Conservation (phyloP, 2,113 vertebrate species). For the Nyctereutes procyonoides region DNA sequence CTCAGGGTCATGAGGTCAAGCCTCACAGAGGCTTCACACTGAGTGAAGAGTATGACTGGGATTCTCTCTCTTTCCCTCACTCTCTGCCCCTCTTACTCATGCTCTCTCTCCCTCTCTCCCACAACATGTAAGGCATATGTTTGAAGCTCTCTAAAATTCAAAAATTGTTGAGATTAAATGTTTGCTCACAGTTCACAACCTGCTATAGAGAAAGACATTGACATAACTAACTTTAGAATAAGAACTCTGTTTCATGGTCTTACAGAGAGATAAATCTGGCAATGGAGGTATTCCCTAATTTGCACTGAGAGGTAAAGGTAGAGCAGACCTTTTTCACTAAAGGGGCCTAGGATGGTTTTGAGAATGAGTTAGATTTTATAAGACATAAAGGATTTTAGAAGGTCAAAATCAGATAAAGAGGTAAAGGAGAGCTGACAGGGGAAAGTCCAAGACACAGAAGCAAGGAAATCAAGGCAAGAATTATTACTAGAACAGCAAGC, state of each 20-base stretch:
- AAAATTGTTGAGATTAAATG: not conserved
- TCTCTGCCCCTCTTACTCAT: too few relatives aligned
- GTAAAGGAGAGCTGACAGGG: not conserved
- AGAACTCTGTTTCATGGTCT: not conserved
- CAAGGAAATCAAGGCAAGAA: not conserved
- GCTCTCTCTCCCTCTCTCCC: not conserved
- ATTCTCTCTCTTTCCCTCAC: not conserved
- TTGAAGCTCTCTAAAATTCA: not conserved
- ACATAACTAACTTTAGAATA: not conserved
- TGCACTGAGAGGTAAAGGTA: not conserved
- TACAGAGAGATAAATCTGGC: not conserved
- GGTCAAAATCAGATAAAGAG: not conserved
- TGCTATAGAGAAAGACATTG: not conserved
- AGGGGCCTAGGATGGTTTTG: not conserved
- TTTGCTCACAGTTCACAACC: not conserved
- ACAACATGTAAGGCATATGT: not conserved
- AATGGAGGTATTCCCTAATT: not conserved
- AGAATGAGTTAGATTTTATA: not conserved
- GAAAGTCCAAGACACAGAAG: not conserved
- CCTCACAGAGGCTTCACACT: not conserved
- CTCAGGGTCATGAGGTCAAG: not conserved
- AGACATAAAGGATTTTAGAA: not conserved
- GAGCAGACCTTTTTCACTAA: not conserved
- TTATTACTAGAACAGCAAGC: not conserved
- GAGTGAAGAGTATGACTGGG: not conserved